Base-by-base conservation (phyloP, 2,888 invertebrate genomes). In the Acrobeloides nanus region DNA sequence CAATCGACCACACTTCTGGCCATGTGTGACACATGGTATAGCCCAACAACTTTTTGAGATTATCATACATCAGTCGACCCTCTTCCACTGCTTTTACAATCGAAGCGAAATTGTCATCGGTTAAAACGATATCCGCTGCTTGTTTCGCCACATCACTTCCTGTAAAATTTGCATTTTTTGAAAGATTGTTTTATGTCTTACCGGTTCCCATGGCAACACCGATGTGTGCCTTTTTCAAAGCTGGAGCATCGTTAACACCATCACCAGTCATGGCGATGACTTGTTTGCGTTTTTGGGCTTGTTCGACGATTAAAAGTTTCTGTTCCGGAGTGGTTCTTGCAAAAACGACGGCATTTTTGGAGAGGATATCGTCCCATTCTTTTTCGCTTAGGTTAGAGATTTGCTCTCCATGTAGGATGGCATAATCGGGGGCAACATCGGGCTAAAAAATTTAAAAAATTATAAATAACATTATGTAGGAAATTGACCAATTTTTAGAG, bases 101-200 rank as follows among this genome's bases (percentile, higher is more conserved):
- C n/a, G 61, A 61, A 6, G 58, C 48, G 42, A 63, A 63, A 47
- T 62, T 60, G 40, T 63, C 61, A 35, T 62, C 63, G 23, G 59
- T 47, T 8, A 63, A 51, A 38, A 62, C 55, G n/a, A 64, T 58
- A 38, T 64, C 64, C 18, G 64, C 62, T 0, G 64, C 62, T 33
- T 63, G 62, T 37, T 64, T 61, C n/a, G 64, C 64, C 1, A 64
- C 62, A 38, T 64, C 64, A 44, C 52, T 52, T 47, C 62, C 61
- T 51, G 10, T 20, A n/a, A n/a, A n/a, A n/a, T n/a, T n/a, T n/a
- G 15, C 15, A 29, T 29, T 12, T 12, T 12, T 12, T 29, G 15
- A 10, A 29, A 29, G 15, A 29, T n/a, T 29, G 29, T 12, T 8
- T 10, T 29, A n/a, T 10, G 35, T 35, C 37, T 38, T 26, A 41